Percentiles rank a stretch among this genome's conserved stretches.
phyloP scores from a whole-genome alignment of 2,888 invertebrate genomes.

The Stratiomys singularior region DNA sequence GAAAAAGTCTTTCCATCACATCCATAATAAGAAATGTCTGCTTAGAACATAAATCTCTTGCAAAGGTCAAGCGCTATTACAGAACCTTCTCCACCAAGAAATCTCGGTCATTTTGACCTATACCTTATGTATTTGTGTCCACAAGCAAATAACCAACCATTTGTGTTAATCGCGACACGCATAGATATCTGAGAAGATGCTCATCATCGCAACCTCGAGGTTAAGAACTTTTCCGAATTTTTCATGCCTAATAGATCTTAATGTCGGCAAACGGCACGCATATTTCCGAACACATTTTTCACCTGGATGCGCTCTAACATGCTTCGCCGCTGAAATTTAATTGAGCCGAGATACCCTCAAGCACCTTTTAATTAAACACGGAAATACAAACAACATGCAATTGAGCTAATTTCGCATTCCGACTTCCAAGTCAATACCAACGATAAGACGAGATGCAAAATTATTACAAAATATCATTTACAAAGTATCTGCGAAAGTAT shows the following conservation, averaged over 20 bases:
- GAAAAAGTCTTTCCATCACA: no score
- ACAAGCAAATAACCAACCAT: no score
- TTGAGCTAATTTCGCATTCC: constrained; percentile 40
- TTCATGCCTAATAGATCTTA: neutral
- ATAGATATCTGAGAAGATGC: no score
- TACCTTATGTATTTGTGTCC: no score
- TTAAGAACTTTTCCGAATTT: neutral
- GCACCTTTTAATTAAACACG: constrained; percentile 41
- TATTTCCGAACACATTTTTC: neutral
- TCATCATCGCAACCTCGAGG: no score
- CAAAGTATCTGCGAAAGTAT: neutral
- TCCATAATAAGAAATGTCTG: no score
- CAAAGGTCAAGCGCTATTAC: no score
- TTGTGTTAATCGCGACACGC: no score
- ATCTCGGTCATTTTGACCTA: no score
- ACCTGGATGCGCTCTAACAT: constrained; percentile 4
- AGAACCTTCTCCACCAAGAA: no score
- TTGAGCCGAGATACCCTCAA: constrained; percentile 20
- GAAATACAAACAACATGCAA: constrained; percentile 40
- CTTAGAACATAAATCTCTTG: no score
- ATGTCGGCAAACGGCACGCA: neutral
- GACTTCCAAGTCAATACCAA: constrained; percentile 33
- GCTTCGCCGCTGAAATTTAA: neutral
- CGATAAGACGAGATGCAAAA: constrained; percentile 37
- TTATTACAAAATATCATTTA: constrained; percentile 38